A percentile compares a stretch with the other conserved stretches of the same genome.
phyloP scores from a whole-genome alignment of 2,797 vertebrate species.

The Myotis daubentonii region DNA sequence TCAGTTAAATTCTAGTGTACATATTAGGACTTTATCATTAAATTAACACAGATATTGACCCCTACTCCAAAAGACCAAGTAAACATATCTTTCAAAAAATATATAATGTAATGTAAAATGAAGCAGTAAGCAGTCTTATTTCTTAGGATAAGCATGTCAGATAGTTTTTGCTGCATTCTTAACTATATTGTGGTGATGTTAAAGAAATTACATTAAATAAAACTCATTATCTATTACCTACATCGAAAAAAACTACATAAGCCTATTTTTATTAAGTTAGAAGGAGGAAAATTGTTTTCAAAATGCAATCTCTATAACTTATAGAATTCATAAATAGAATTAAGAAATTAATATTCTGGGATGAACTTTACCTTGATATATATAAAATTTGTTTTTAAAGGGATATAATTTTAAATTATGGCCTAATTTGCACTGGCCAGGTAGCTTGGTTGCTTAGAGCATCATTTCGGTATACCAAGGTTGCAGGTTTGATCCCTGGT shows the following conservation, averaged over 20 bases:
- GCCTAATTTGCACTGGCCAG: background rate
- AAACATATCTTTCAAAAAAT: constrained; percentile 15
- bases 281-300: background rate
- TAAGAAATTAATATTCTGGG: background rate
- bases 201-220: constrained; percentile 29
- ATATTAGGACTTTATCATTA: constrained; percentile 4
- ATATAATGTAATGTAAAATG: background rate
- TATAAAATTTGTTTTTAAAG: constrained; percentile 15
- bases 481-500: background rate
- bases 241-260: background rate
- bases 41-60: background rate
- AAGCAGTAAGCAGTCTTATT: background rate
- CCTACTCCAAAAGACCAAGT: background rate
- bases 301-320: constrained; percentile 21
- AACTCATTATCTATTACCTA: background rate
- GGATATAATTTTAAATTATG: background rate
- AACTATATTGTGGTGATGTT: constrained; percentile 7
- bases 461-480: background rate
- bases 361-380: background rate
- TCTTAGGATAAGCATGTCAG: background rate
- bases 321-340: background rate
- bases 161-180: constrained; percentile 32
- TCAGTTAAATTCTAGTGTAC: background rate
- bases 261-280: background rate
- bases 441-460: background rate